Evolutionary conservation across 2,888 invertebrate genomes (phyloP), one percentile per base, ranked within the genome.

Genomic region (Hydraecia micacea): DNA sequence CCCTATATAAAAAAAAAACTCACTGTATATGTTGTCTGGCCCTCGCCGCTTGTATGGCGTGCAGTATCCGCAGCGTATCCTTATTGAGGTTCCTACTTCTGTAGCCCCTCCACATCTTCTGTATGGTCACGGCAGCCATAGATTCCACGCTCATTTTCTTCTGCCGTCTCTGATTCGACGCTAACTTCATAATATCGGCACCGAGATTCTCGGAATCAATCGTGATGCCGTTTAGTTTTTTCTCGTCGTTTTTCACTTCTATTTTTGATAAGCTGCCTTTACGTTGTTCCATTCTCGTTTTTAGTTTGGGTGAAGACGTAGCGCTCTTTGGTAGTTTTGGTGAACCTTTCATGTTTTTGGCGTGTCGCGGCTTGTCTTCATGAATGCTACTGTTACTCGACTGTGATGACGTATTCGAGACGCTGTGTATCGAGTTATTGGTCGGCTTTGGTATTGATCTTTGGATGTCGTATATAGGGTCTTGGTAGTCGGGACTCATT

Each of bases 21-120:
- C 93, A 98, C 98, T 98, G 98, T 92, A 99, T 98, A 91, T 99
- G 98, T 91, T 98, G 98, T 82, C 98, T 97, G 4, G 98, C 98
- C 87, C 99, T 97, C 82, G 98, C 98, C 83, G 98, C 98, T 90
- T 98, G 98, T 69, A 99, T 97, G 49, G 98, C 98, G 88, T 98
- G 97, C 92, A 95, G 94, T 88, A 94, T 97, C 88, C 97, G 97
- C 85, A 97, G 95, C 0, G 98, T 97, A 85, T 97, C 97, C 90
- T 97, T 97, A 90, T 98, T 97, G 21, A 98, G 95, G 90, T 98
- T 98, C 88, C 99, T 97, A 60, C 98, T 98, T 69, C 98, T 97
- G 93, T 98, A 99, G 0, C 99, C 99, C 42, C 98, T 96, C 99
- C 99, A 99, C 95, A 98, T 97, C 94, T 98, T 98, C 95, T 99